Evolutionary conservation across 2,888 invertebrate genomes (phyloP), one percentile per base, ranked within the genome.

Genomic region (Plutella xylostella): DNA sequence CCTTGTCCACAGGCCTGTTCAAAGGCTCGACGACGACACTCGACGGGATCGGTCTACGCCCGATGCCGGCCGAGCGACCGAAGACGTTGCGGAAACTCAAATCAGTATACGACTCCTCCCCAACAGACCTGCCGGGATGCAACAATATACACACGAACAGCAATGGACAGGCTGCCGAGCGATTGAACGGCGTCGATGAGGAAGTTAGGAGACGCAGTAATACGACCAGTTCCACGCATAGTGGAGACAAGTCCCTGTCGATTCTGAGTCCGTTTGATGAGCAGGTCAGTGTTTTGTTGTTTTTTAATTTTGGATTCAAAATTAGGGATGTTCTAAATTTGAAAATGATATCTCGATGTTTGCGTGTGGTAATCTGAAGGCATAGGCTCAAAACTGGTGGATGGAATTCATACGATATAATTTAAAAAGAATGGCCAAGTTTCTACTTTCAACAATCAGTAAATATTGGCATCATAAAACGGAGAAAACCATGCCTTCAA

Each of bases 261-360:
- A 84, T 93, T 55, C 86, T 96, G 57, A 94, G 94, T 65, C 94
- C 95, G 2, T 95, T 95, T 72, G 94, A 96, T 82, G 96, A 96
- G 68, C 84, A 85, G 80, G 85, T 84, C 52, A 56, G 58, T 22
- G n/a, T 31, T 39, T 37, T 40, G 42, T 48, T 50, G 45, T 3
- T 38, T 21, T n/a, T n/a, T n/a, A n/a, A n/a, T n/a, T n/a, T n/a
- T n/a, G n/a, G n/a, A n/a, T n/a, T n/a, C n/a, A n/a, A n/a, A n/a
- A n/a, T n/a, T n/a, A n/a, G n/a, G n/a, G n/a, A n/a, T n/a, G n/a
- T n/a, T n/a, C n/a, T n/a, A n/a, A n/a, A n/a, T n/a, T n/a, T n/a
- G n/a, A n/a, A n/a, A n/a, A n/a, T n/a, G n/a, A n/a, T n/a, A n/a
- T n/a, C n/a, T n/a, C n/a, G n/a, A n/a, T n/a, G n/a, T n/a, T n/a